Evolutionary conservation across 2,888 invertebrate species (phyloP), one percentile per base, ranked within the genome.

Genomic region (Empis stercorea): DNA sequence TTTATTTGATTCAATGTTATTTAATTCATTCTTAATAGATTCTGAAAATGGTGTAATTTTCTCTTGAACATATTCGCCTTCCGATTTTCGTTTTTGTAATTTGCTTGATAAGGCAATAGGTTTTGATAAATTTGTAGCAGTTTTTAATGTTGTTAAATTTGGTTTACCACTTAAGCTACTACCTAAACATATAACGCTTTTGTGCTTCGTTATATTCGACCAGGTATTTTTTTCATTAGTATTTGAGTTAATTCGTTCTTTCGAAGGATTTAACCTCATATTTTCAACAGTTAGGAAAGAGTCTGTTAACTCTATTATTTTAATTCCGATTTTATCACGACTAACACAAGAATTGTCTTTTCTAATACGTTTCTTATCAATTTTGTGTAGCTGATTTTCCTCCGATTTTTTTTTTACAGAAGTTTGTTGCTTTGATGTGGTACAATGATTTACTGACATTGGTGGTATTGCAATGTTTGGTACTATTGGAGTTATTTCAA

Each of bases 81-180:
- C 20, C 5, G 20, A 4, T 20, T 20, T 20, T 20, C 20, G 20
- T 13, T 13, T 32, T 32, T 32, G 32, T 13, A 9, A 32, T 32
- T 32, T 10, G 32, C 7, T 32, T 32, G 11, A 13, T 9, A 32
- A 32, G 5, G 9, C 32, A 4, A 4, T 9, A 32, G 3, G 7
- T 32, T 32, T 13, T 3, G 11, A 3, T 20, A 5, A 20, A 32
- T 3, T 13, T 2, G 82, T 81, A 1, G 87, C 87, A 34, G 84
- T 88, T 62, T 89, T 89, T 17, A 89, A 66, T 1, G 88, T 80
- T 0, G 87, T 87, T 86, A 91, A 87, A 59, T 88, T 88, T 1
- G 89, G 89, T 61, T 91, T 91, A 1, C 89, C 89, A 1, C 86
- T 81, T 5, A 3, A 10, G 3, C 11, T 4, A 32, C 32, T 32